Percentiles rank a stretch among this genome's conserved stretches.
These are phyloP conservation scores for Mactromeris polynyma DNA, from an alignment of 2,888 invertebrate genomes.

Conservation along the genomic window DNA sequence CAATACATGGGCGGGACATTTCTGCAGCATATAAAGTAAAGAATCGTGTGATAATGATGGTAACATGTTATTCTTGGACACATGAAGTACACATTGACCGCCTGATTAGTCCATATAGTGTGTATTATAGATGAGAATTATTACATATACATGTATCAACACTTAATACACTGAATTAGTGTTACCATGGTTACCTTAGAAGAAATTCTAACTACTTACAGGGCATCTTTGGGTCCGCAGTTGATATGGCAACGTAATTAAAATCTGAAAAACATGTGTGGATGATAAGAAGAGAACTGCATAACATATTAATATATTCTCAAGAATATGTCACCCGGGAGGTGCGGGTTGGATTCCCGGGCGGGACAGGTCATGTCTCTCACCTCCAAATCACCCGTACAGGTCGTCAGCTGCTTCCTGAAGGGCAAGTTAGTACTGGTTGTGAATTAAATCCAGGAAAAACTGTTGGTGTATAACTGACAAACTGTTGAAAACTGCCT, in stretches of 20 bases:
- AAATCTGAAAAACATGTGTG: not conserved
- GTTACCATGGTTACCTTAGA: not conserved
- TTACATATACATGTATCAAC: too few species aligned
- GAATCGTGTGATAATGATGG: not conserved
- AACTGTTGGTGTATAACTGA: not conserved
- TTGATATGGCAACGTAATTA: not conserved
- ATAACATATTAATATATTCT: not conserved
- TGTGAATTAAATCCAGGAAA: too few species aligned
- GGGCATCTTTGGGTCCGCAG: slow-evolving; percentile 28
- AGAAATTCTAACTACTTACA: slow-evolving; percentile 12
- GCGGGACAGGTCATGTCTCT: too few species aligned
- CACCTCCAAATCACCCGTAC: too few species aligned
- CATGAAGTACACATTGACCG: not conserved
- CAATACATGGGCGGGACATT: too few species aligned
- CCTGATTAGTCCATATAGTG: not conserved
- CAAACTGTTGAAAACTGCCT: too few species aligned
- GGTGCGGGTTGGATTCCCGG: too few species aligned
- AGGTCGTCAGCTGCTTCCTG: too few species aligned
- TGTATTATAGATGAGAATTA: not conserved
- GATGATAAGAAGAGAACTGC: not conserved
- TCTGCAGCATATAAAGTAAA: too few species aligned
- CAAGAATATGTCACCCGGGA: not conserved
- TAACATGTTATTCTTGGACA: not conserved
- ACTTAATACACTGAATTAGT: too few species aligned
- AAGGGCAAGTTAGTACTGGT: too few species aligned